Evolutionary conservation across 1,140 invertebrate genomes (phyloP).

Genomic region (Rhagoletis pomonella): DNA sequence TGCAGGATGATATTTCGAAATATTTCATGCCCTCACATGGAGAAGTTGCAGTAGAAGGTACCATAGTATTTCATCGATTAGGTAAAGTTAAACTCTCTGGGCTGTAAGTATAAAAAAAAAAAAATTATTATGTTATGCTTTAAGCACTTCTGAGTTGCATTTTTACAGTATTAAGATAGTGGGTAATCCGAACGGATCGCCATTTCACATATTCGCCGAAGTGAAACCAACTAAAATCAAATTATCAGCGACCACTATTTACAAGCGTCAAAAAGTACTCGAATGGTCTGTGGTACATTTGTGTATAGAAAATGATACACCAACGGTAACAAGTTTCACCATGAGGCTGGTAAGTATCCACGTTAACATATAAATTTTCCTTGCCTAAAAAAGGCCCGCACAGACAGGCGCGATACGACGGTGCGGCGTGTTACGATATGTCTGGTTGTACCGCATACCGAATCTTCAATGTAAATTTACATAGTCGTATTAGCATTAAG

Average conservation of each 20-base stretch:
- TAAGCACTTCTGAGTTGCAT: neutral
- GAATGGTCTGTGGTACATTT: conserved; percentile 60
- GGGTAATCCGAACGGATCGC: conserved; percentile 59
- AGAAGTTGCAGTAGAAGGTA: conserved; percentile 58
- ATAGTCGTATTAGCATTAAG: no score
- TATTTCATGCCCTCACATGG: conserved; percentile 60
- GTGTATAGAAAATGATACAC: conserved; percentile 67
- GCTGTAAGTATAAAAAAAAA: conserved; percentile 52
- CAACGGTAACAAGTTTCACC: conserved; percentile 63
- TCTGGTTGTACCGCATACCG: no score
- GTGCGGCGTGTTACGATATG: no score
- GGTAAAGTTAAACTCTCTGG: conserved; percentile 62
- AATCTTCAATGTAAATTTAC: no score
- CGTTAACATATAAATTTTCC: no score
- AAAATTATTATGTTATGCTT: neutral
- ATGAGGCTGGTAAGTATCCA: conserved; percentile 64
- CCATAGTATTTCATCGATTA: conserved; percentile 61
- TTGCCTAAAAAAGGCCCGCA: no score
- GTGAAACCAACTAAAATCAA: conserved; percentile 63
- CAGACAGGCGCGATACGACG: no score
- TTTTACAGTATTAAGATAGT: conserved; percentile 61
- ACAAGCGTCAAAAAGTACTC: conserved; percentile 60
- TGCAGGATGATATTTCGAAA: conserved; percentile 65
- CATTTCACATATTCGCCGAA: conserved; percentile 63
- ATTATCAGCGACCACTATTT: conserved; percentile 57